Conservation (phyloP, 2,888 invertebrate genomes). For the Nemotelus nigrinus region DNA sequence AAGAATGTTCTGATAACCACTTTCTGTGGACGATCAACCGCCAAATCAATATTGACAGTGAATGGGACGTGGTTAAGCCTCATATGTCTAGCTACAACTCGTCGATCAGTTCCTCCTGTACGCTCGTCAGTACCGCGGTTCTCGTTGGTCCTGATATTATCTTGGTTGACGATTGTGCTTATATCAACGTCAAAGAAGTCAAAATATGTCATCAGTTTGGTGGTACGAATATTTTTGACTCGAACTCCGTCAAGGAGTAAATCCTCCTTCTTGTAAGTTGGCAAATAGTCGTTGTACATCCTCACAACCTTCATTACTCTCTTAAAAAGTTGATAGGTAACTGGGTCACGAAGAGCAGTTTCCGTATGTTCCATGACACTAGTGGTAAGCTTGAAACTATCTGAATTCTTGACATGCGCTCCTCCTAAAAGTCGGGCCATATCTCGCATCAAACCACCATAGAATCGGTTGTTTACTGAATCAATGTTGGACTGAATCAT, state of each 20-base stretch:
- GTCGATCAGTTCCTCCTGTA: neutral
- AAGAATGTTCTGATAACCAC: slow-evolving; percentile 74
- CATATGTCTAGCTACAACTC: slow-evolving; percentile 70
- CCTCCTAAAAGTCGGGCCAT: slow-evolving; percentile 33
- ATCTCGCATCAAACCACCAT: slow-evolving; percentile 12
- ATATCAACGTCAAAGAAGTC: slow-evolving; percentile 73
- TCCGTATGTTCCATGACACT: slow-evolving; percentile 72
- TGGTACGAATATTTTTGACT: slow-evolving; percentile 72
- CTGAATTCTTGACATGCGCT: slow-evolving; percentile 49
- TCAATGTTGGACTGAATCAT: slow-evolving; percentile 66
- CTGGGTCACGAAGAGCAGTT: slow-evolving; percentile 74
- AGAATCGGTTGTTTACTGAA: slow-evolving; percentile 35
- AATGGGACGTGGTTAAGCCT: slow-evolving; percentile 78
- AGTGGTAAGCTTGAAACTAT: slow-evolving; percentile 63
- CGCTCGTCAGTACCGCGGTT: neutral
- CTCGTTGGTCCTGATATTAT: neutral
- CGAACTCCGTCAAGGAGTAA: slow-evolving; percentile 71
- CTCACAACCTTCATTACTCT: slow-evolving; percentile 70
- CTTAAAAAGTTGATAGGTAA: slow-evolving; percentile 75
- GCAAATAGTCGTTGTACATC: slow-evolving; percentile 69
- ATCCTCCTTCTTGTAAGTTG: slow-evolving; percentile 72
- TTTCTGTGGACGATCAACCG: slow-evolving; percentile 69
- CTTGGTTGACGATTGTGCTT: slow-evolving; percentile 55
- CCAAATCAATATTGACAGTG: slow-evolving; percentile 69
- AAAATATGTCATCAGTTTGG: slow-evolving; percentile 75